Percentiles rank a stretch among this genome's conserved stretches.
phyloP scores from a whole-genome alignment of 37 sponge, comb jelly and placozoan species.

The Cliona cf. orientalis region DNA sequence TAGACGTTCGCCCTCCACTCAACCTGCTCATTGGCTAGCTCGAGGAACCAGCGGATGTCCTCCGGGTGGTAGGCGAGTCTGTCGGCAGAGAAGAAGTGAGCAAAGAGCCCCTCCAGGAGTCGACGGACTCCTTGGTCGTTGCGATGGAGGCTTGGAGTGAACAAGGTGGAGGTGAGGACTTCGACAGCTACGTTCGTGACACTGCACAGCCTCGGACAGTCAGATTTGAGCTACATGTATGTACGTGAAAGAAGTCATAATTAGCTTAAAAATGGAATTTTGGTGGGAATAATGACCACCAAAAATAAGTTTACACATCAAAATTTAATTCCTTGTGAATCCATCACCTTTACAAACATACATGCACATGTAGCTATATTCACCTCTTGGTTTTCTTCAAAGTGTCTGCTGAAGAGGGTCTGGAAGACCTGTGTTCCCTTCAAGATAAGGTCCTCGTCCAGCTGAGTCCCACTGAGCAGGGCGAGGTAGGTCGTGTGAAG shows the following conservation, averaged over 20 bases:
- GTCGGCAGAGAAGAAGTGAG: slow-evolving; percentile 37
- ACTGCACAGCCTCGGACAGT: slow-evolving; percentile 10
- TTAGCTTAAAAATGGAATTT: too few relatives aligned
- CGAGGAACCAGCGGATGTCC: slow-evolving; percentile 50
- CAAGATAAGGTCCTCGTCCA: slow-evolving; percentile 9
- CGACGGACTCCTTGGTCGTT: too few relatives aligned
- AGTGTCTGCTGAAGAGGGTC: slow-evolving; percentile 43
- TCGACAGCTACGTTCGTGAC: slow-evolving; percentile 34
- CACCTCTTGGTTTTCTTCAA: slow-evolving; percentile 47
- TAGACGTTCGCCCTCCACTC: background rate
- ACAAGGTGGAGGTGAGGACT: background rate
- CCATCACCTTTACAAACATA: too few relatives aligned
- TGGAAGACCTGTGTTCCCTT: slow-evolving; percentile 50
- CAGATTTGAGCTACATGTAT: too few relatives aligned
- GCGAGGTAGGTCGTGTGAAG: slow-evolving; percentile 55
- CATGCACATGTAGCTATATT: background rate
- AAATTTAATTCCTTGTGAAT: too few relatives aligned
- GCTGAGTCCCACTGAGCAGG: slow-evolving; percentile 12
- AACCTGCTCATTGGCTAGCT: slow-evolving; percentile 57
- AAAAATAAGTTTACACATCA: too few relatives aligned
- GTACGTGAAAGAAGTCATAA: too few relatives aligned
- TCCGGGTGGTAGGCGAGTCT: background rate
- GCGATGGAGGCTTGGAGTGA: background rate
- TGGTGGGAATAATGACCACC: too few relatives aligned
- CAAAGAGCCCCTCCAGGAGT: slow-evolving; percentile 47